These are phyloP conservation scores for Pterocles gutturalis DNA, from an alignment of 2,113 vertebrate species.

Conservation along the genomic window DNA sequence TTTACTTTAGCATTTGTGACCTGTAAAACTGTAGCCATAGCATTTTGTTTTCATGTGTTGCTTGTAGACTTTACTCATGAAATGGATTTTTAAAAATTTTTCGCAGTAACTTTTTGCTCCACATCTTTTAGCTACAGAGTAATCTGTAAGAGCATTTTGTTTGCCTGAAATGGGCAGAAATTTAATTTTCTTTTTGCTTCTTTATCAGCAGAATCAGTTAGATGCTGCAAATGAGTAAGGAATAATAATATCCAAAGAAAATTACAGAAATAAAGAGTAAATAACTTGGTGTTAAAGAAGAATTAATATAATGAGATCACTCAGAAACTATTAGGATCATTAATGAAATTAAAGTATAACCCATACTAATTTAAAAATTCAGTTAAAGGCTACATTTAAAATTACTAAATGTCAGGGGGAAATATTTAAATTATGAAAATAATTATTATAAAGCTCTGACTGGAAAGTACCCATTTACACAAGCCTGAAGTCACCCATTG, in stretches of 20 bases:
- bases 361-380: constrained; percentile 49
- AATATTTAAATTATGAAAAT: constrained; percentile 56
- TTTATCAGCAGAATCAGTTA: constrained; percentile 55
- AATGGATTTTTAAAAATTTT: constrained; percentile 27
- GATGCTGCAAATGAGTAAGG: constrained; percentile 33
- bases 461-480: constrained; percentile 9
- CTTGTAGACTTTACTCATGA: neutral
- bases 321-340: constrained; percentile 35
- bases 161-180: constrained; percentile 43
- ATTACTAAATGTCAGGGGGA: constrained; percentile 44
- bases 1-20: constrained; percentile 18
- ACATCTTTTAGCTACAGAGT: constrained; percentile 16
- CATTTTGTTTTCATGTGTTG: neutral
- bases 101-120: constrained; percentile 25
- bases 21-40: neutral
- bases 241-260: constrained; percentile 55
- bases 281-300: constrained; percentile 58
- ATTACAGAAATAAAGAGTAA: constrained; percentile 66
- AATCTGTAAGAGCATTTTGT: constrained; percentile 56
- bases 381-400: constrained; percentile 61
- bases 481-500: neutral
- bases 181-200: constrained; percentile 49
- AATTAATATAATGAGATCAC: constrained; percentile 58
- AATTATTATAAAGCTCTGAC: constrained; percentile 30
- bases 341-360: constrained; percentile 62